Evolutionary conservation across 2,888 invertebrate genomes (phyloP), one percentile per base, ranked within the genome.

Genomic region (Catocala nupta): DNA sequence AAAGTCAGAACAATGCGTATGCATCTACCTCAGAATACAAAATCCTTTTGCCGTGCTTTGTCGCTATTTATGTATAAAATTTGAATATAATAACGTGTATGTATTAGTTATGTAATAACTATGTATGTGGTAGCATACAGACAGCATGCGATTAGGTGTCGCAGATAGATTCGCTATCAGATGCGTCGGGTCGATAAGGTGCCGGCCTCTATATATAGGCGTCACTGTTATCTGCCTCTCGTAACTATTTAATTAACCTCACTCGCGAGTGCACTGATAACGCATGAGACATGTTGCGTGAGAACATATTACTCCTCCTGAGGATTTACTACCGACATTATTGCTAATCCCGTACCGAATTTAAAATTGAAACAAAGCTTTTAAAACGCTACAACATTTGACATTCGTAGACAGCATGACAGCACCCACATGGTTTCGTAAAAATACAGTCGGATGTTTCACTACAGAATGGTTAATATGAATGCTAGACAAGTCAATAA

Each of bases 191-290:
- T 87, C 89, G 92, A 92, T 92, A 91, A 90, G 82, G 81, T 84
- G 84, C 82, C 80, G 84, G 83, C 84, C 83, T 82, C 88, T 88
- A 87, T 86, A 84, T 85, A 88, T 87, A 90, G 90, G 83, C 87
- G 86, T 87, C 87, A 84, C 78, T 85, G 79, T 88, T 91, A 91
- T 92, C 89, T 86, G 71, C 65, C 80, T 82, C 86, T 86, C 82
- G 80, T 85, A 88, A 90, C 90, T 90, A 90, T 92, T 92, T 92
- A 91, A 93, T 93, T 92, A 93, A 92, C 90, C 89, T 83, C 87
- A 83, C 86, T 82, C 78, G 77, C 76, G 85, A 88, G 86, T 88
- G 86, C 87, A 85, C 79, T 86, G 91, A 92, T 92, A 91, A 88
- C 80, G 63, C 64, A 62, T 62, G 79, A 77, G 85, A 84, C 82